Base-by-base conservation (phyloP, 2,888 invertebrate genomes). In the Teleogryllus oceanicus region DNA sequence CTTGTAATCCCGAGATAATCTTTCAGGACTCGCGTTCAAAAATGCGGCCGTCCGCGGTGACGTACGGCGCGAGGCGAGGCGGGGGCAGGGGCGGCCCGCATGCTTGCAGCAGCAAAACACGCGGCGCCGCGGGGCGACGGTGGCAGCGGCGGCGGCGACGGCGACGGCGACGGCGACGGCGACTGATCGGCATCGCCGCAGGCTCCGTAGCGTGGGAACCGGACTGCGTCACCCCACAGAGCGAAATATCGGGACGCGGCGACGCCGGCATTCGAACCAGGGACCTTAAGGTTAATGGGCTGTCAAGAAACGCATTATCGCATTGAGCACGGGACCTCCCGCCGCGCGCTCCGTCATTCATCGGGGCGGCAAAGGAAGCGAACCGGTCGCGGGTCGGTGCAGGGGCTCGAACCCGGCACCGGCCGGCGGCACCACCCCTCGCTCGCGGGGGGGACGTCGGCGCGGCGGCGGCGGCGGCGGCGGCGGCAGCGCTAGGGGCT, bases 251-350 rank as follows among this genome's bases (percentile, higher is more conserved):
- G 62, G n/a, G 16, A 16, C 16, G 4, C 16, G 4, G 5, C 62
- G 62, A 62, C 62, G 62, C 62, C 62, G n/a, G 62, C n/a, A 62
- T 62, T 62, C 62, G 62, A 62, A 62, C 62, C n/a, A 13, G 62
- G 62, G 62, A 62, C 62, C 62, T n/a, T 62, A 62, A 18, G 62
- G 62, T 62, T 62, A 62, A 62, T 62, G 62, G 62, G 62, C 62
- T n/a, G 62, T n/a, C 62, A 62, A 62, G 62, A 62, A 62, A 62
- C 62, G n/a, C 62, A 62, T 62, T 62, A 62, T n/a, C 62, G 13
- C 62, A 62, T 62, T 62, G 16, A 62, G 62, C 62, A 12, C 13
- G 62, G 62, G 62, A 62, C 62, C 62, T 62, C 62, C 62, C 16
- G 62, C 62, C n/a, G 62, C n/a, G 16, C n/a, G 13, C 37, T 37